Base-by-base conservation (phyloP, 1,140 invertebrate genomes). In the Zaprionus taronus region DNA sequence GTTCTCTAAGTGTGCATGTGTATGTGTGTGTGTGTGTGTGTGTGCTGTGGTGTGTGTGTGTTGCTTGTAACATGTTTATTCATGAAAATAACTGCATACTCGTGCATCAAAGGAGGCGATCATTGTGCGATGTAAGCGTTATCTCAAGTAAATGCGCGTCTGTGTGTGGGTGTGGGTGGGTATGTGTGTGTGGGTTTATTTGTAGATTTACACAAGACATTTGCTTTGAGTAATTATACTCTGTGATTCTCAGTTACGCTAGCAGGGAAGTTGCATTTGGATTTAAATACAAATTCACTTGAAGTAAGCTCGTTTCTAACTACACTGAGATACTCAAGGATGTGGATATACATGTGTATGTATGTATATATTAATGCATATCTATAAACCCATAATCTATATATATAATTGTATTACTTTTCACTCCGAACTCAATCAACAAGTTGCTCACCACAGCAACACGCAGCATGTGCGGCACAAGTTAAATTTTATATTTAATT, bases 41-140 rank as follows among this genome's bases (percentile, higher is more conserved):
- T n/a, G n/a, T n/a, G 60, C 49, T 74, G 5, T 65, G 51, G 66
- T 38, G 53, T 15, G 44, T 44, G 9, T 70, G 28, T 66, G n/a
- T 63, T 62, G 41, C 60, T 56, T 71, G 41, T 66, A 47, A 57
- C 63, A 66, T 66, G 70, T 57, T 66, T 72, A 66, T 58, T 41
- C 70, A 72, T 72, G 63, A 64, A 72, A 71, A 65, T 34, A 56
- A 57, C 36, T 70, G 47, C 49, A 70, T 41, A 20, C 22, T 15
- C 34, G 56, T 17, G 22, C 24, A 44, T 44, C 58, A 64, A 63
- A 58, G 9, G 2, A 22, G 47, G 20, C 47, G 47, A 51, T 51
- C 47, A 51, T 51, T 51, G 47, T 51, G 17, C 44, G 5, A 47
- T 5, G 9, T 17, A 51, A 51, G 1, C 12, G 47, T 51, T 51